These are phyloP conservation scores for Amitus sp. DNA, from an alignment of 2,888 invertebrate genomes.

Conservation along the genomic window DNA sequence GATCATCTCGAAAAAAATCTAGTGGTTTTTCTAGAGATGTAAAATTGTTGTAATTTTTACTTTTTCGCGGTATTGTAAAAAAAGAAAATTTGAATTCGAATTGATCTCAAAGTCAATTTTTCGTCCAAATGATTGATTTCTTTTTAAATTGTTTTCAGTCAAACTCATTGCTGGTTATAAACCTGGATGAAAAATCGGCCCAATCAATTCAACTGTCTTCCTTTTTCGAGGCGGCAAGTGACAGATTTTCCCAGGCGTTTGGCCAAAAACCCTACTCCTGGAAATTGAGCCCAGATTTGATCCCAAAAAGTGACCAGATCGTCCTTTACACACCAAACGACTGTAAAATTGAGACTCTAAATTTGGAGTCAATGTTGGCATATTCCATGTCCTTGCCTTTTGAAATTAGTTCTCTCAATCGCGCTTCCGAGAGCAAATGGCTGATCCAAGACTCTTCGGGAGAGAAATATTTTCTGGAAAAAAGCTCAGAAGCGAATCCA, in stretches of 20 bases:
- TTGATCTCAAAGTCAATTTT: no score
- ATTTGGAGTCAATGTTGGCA: constrained; percentile 52
- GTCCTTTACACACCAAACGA: constrained; percentile 50
- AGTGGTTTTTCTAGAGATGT: no score
- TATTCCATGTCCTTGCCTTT: constrained; percentile 59
- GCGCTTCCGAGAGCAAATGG: constrained; percentile 57
- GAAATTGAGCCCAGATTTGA: constrained; percentile 52
- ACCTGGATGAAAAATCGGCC: constrained; percentile 49
- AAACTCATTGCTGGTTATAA: constrained; percentile 57
- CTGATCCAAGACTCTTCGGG: constrained; percentile 56
- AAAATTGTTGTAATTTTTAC: no score
- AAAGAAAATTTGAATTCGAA: no score
- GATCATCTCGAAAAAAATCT: no score
- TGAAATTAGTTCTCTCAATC: constrained; percentile 54
- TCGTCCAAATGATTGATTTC: no score
- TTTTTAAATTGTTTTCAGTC: no score
- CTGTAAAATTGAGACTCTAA: constrained; percentile 57
- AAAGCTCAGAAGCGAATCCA: constrained; percentile 43
- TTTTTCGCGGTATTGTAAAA: no score
- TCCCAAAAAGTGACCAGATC: constrained; percentile 46
- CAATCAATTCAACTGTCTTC: constrained; percentile 51
- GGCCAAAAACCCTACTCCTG: constrained; percentile 41
- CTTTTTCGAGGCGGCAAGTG: constrained; percentile 52
- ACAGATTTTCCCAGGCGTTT: constrained; percentile 52
- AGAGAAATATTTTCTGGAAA: constrained; percentile 54